Base-by-base conservation (phyloP, 1,140 invertebrate species). In the Scaptomyza graminum region DNA sequence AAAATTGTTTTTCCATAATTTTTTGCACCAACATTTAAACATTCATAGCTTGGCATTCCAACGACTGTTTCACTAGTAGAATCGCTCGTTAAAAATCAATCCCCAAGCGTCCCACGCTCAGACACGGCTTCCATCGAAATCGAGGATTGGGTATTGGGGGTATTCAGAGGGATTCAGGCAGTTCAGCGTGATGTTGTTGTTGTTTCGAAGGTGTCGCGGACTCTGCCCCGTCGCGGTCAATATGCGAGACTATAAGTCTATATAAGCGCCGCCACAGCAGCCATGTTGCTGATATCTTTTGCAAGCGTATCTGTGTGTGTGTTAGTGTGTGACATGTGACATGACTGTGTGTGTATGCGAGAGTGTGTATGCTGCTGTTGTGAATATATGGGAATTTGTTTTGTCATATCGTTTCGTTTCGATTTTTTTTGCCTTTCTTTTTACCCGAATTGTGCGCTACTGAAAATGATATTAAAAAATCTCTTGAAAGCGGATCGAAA, bases 41-140 rank as follows among this genome's bases (percentile, higher is more conserved):
- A 69, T 69, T 68, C 49, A 74, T 74, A 79, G 66, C 37, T 41
- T 55, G 56, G 31, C 31, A 34, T 34, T 34, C 1, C 47, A 51
- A 60, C 47, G 52, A 63, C 46, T 51, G 39, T 31, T 65, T 52
- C 62, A 60, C 49, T 60, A 60, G 43, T 39, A 57, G 31, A 8
- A 34, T 72, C 71, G 84, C 84, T 88, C 83, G 83, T 88, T 88
- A 88, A 88, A 88, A 88, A 88, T 88, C 83, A 88, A 88, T 88
- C 83, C 84, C 81, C 83, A 63, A 74, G 66, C 64, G 76, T 67
- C 69, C 66, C 57, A 62, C 57, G 22, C 60, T 37, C 39, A n/a
- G 43, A 50, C 62, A 59, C 2, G 49, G 43, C 22, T 15, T 51
- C 39, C 13, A 46, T 62, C 41, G 16, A 28, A 44, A 43, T 67